Evolutionary conservation across 2,113 vertebrate species (phyloP).

Genomic region (Notiomystis cincta): DNA sequence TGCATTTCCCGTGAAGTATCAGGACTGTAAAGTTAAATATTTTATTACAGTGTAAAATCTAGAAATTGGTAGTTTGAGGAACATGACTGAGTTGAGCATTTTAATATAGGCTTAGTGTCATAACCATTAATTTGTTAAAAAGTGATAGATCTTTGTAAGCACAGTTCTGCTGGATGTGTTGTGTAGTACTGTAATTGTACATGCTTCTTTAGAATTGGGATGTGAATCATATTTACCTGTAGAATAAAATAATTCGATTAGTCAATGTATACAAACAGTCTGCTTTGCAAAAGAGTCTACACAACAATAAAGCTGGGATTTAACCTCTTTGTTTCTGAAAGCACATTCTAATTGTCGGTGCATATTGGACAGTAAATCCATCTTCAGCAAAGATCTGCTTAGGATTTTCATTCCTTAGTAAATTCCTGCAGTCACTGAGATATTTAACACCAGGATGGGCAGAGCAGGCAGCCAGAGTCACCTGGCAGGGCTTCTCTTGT

Average conservation of each 20-base stretch:
- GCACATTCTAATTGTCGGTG: background rate
- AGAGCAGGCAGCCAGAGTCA: background rate
- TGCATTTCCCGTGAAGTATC: background rate
- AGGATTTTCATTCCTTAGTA: background rate
- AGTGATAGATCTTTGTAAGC: background rate
- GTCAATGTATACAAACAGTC: background rate
- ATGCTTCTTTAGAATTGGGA: background rate
- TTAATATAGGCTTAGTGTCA: background rate
- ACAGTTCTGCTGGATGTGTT: background rate
- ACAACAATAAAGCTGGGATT: background rate
- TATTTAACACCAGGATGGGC: background rate
- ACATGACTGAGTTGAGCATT: background rate
- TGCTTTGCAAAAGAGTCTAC: background rate
- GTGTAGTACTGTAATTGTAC: background rate
- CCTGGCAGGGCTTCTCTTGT: background rate
- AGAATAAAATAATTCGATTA: background rate
- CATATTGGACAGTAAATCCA: background rate
- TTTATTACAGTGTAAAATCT: background rate
- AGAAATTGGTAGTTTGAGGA: constrained; percentile 1
- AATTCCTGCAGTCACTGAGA: background rate
- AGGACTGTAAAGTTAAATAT: background rate
- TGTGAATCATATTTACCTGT: background rate
- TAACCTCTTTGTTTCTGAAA: background rate
- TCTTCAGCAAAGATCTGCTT: background rate
- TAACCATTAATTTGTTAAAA: background rate